Evolutionary conservation across 2,797 vertebrate genomes (phyloP).

Genomic region (Sebastes alutus): DNA sequence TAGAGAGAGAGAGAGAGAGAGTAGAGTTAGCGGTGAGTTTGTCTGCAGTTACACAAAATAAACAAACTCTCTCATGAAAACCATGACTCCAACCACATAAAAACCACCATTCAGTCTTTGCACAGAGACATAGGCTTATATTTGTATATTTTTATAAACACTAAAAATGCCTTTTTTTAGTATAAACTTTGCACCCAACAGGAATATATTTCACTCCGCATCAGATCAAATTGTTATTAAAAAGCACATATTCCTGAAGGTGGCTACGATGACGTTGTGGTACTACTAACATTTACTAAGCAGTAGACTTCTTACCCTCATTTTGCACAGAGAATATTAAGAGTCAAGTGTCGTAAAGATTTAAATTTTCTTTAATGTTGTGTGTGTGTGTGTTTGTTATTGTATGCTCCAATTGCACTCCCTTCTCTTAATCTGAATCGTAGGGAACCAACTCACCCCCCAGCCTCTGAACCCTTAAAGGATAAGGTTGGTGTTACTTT

Average conservation of each 20-base stretch:
- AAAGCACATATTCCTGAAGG: conserved; percentile 52
- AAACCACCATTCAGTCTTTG: conserved; percentile 22
- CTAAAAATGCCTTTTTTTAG: conserved; percentile 55
- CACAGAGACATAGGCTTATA: conserved; percentile 52
- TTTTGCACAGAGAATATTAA: conserved; percentile 77
- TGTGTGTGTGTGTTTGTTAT: background rate
- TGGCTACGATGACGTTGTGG: conserved; percentile 44
- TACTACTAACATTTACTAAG: conserved; percentile 78
- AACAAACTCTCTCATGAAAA: conserved; percentile 18
- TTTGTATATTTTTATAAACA: conserved; percentile 76
- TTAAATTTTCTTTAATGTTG: conserved; percentile 16
- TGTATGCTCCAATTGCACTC: conserved; percentile 53
- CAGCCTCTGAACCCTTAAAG: background rate
- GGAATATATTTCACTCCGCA: conserved; percentile 18
- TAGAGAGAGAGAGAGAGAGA: conserved; percentile 7
- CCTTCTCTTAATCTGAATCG: conserved; percentile 6
- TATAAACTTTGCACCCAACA: conserved; percentile 39
- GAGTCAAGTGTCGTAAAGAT: conserved; percentile 51
- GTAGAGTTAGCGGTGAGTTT: conserved; percentile 19
- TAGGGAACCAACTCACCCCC: background rate
- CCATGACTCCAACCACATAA: conserved; percentile 37
- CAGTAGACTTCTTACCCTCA: conserved; percentile 61
- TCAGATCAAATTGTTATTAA: conserved; percentile 23
- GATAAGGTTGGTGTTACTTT: background rate
- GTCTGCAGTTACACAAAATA: conserved; percentile 11